These are phyloP conservation scores for Tipula lateralis DNA, from an alignment of 2,888 invertebrate genomes.

Conservation along the genomic window DNA sequence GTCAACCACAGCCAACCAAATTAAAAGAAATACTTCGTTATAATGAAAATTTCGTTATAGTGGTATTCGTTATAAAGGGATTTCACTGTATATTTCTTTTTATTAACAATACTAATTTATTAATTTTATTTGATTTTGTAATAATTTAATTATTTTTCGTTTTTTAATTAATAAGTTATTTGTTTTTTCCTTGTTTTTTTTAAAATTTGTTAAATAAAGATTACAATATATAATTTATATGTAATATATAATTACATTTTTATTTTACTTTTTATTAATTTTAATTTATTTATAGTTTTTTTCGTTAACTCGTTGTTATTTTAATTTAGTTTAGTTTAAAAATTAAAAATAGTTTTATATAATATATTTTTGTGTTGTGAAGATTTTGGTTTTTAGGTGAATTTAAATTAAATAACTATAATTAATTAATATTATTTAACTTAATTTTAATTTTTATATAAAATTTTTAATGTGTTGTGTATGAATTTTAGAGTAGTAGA, in stretches of 20 bases:
- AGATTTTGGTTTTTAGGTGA: not conserved
- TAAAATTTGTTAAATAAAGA: not conserved
- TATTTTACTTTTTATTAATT: not conserved
- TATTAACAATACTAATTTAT: not conserved
- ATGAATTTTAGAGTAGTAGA: not conserved
- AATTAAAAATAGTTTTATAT: not conserved
- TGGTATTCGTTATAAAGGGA: too few relatives aligned
- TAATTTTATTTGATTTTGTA: not conserved
- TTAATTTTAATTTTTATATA: not conserved
- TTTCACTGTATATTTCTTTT: not conserved
- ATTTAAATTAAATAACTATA: not conserved
- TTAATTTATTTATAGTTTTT: slow-evolving; percentile 6
- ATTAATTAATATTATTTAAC: not conserved
- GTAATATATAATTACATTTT: not conserved
- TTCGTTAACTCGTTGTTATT: slow-evolving; percentile 24
- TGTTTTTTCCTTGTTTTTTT: not conserved
- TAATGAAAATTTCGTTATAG: too few relatives aligned
- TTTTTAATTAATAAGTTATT: not conserved
- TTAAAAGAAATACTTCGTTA: too few relatives aligned
- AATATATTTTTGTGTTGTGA: not conserved
- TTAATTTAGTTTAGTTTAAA: not conserved
- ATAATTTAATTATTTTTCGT: not conserved
- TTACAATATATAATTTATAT: not conserved
- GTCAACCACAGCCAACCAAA: too few relatives aligned
- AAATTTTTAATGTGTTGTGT: not conserved